Evolutionary conservation across 2,888 invertebrate genomes (phyloP).

Genomic region (Slavum lentiscoides): DNA sequence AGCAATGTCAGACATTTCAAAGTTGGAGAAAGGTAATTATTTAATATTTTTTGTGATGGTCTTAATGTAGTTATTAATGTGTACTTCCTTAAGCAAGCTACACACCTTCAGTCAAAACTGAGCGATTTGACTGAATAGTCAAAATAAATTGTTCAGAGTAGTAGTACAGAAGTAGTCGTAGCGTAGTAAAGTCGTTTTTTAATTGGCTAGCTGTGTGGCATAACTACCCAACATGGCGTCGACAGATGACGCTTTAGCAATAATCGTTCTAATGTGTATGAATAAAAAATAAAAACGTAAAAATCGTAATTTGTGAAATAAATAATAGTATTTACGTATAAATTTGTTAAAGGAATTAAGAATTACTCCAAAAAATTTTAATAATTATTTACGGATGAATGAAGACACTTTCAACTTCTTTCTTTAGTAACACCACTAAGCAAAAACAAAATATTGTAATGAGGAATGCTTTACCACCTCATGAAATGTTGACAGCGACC

Average conservation of each 20-base stretch:
- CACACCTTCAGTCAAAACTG: no score
- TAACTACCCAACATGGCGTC: neutral
- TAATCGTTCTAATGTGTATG: neutral
- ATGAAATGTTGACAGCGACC: slow-evolving; percentile 10
- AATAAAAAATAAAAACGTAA: slow-evolving; percentile 4
- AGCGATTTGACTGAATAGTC: no score
- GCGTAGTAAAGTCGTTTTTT: no score
- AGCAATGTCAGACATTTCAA: no score
- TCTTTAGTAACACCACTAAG: neutral
- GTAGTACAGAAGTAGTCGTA: no score
- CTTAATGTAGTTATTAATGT: no score
- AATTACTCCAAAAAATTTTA: neutral
- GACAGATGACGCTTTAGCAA: neutral
- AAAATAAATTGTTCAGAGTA: no score
- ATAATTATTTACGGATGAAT: neutral
- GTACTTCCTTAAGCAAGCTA: no score
- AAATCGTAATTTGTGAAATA: neutral
- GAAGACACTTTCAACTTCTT: neutral
- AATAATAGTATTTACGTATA: neutral
- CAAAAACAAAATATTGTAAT: neutral
- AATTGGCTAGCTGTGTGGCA: no score
- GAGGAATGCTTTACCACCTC: neutral
- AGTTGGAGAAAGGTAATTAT: no score
- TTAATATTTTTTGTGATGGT: no score
- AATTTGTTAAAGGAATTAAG: neutral